A percentile compares a stretch with the other conserved stretches of the same genome.
phyloP scores from a whole-genome alignment of 2,113 vertebrate species.

The Malurus elegans region DNA sequence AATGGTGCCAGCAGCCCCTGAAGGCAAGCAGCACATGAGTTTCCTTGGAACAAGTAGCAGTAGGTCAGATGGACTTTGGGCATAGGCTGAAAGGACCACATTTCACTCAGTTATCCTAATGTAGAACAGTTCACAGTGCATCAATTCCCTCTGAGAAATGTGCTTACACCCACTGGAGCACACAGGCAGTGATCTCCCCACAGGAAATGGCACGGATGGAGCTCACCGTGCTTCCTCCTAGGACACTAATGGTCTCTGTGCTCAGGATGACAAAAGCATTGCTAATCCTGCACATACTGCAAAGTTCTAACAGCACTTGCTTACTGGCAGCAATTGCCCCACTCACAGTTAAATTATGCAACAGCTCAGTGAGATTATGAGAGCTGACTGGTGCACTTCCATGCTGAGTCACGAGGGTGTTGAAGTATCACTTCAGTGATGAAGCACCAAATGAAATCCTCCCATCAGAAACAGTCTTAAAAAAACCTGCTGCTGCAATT shows the following conservation, averaged over 20 bases:
- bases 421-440: background rate
- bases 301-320: background rate
- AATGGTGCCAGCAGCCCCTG: background rate
- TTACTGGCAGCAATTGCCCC: background rate
- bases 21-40: background rate
- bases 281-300: background rate
- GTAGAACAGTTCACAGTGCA: background rate
- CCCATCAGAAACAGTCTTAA: background rate
- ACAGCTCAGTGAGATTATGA: background rate
- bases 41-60: background rate
- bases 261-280: background rate
- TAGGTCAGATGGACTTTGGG: background rate
- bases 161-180: background rate
- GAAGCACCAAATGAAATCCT: conserved; percentile 17
- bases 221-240: background rate
- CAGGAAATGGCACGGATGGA: background rate
- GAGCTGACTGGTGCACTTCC: background rate
- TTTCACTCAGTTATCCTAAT: background rate
- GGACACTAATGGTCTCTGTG: background rate
- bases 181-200: background rate
- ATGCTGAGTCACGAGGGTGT: conserved; percentile 41
- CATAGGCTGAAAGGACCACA: background rate
- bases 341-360: background rate
- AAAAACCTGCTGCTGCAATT: background rate
- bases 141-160: background rate